Evolutionary conservation across 2,797 vertebrate species (phyloP).

Genomic region (Siniperca obscura): DNA sequence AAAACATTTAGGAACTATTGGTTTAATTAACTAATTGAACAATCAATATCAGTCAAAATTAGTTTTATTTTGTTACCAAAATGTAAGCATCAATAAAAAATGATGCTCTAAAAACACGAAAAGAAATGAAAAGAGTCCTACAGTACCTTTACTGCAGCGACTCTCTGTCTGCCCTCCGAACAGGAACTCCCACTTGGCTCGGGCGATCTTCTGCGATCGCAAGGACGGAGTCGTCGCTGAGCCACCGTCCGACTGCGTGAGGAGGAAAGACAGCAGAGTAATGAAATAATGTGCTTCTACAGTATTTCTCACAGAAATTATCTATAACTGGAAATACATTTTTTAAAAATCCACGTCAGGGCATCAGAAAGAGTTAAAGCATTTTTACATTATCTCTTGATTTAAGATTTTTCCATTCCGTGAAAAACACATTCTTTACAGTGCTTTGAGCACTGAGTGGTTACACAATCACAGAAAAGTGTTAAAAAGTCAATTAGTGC

Average conservation of each 20-base stretch:
- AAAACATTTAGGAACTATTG: not conserved
- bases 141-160: conserved; percentile 70
- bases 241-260: conserved; percentile 82
- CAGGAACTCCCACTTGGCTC: conserved; percentile 98
- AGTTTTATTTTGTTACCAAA: not conserved
- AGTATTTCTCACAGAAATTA: not conserved
- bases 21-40: not conserved
- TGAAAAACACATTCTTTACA: not conserved
- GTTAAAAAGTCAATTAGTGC: not conserved
- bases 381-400: not conserved
- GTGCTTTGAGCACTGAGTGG: too few relatives aligned
- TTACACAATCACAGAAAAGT: too few relatives aligned
- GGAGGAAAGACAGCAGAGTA: not conserved
- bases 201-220: conserved; percentile 92
- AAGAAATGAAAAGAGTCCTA: not conserved
- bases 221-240: conserved; percentile 62
- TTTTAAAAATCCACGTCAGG: not conserved
- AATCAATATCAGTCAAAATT: not conserved
- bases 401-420: too few relatives aligned
- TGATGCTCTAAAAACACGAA: not conserved
- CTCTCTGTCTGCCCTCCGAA: conserved; percentile 84
- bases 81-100: not conserved
- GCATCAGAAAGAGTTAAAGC: not conserved
- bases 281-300: not conserved
- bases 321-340: not conserved